These are phyloP conservation scores for Rhizoglyphus robini DNA, from an alignment of 1,140 invertebrate species.

Conservation along the genomic window DNA sequence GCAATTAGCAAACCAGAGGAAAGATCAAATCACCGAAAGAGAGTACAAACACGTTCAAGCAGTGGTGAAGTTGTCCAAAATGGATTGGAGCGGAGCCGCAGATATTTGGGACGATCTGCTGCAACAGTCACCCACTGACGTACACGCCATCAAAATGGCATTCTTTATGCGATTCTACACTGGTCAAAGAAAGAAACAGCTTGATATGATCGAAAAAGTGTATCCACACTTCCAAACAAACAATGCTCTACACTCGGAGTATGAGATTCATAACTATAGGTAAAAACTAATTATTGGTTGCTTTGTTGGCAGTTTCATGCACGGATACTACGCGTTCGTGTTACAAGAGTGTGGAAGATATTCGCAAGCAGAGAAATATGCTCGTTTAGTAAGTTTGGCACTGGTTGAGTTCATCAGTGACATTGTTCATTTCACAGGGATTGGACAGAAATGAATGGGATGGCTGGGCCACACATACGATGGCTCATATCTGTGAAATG, in stretches of 20 bases:
- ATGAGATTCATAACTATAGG: too few relatives aligned
- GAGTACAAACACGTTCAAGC: conserved; percentile 40
- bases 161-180: conserved; percentile 44
- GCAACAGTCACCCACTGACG: conserved; percentile 37
- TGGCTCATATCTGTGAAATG: conserved; percentile 45
- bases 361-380: conserved; percentile 36
- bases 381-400: too few relatives aligned
- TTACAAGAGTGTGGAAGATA: conserved; percentile 41
- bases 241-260: too few relatives aligned
- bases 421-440: too few relatives aligned
- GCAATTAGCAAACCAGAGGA: conserved; percentile 12
- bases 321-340: conserved; percentile 45
- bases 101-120: conserved; percentile 40
- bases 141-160: conserved; percentile 42
- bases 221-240: neutral
- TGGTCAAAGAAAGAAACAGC: conserved; percentile 36
- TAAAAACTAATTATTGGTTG: conserved; percentile 28
- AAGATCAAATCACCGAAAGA: conserved; percentile 27
- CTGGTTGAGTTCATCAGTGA: too few relatives aligned
- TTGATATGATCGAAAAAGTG: conserved; percentile 35
- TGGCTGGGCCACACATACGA: conserved; percentile 43
- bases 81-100: conserved; percentile 32
- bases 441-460: conserved; percentile 37
- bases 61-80: conserved; percentile 36
- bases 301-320: too few relatives aligned